A percentile compares a stretch with the other conserved stretches of the same genome.
Evolutionary conservation across 2,888 invertebrate species (phyloP).

Genomic region (Mellilla xanthometata): DNA sequence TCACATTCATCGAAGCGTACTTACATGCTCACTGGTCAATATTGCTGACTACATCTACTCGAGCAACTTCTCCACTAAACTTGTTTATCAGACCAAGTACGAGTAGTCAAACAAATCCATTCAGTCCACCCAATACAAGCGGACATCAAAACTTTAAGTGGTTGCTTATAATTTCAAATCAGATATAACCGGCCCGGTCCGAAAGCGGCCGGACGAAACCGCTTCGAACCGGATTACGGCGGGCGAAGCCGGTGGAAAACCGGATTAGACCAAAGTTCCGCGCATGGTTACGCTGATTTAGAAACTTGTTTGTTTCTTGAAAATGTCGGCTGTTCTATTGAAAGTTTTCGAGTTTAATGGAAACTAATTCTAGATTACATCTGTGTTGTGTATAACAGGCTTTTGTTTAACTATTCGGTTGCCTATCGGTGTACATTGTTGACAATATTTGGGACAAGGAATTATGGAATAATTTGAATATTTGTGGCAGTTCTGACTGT

Average conservation of each 20-base stretch:
- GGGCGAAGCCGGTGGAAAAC: constrained; percentile 57
- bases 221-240: constrained; percentile 60
- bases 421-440: constrained; percentile 38
- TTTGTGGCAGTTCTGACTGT: constrained; percentile 22
- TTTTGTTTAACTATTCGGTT: constrained; percentile 38
- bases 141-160: constrained; percentile 39
- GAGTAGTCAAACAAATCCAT: constrained; percentile 25
- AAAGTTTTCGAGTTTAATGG: constrained; percentile 48
- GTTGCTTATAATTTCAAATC: constrained; percentile 70
- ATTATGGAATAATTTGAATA: constrained; percentile 36
- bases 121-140: constrained; percentile 29
- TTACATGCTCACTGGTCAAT: constrained; percentile 20
- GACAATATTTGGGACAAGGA: constrained; percentile 33
- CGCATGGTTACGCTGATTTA: constrained; percentile 76
- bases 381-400: constrained; percentile 27
- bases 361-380: constrained; percentile 56
- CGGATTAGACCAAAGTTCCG: constrained; percentile 71
- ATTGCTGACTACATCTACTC: constrained; percentile 14
- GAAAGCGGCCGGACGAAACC: constrained; percentile 47
- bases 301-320: constrained; percentile 76
- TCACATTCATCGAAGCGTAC: constrained; percentile 15
- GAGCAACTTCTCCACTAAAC: constrained; percentile 17
- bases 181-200: constrained; percentile 54
- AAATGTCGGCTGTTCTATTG: constrained; percentile 46
- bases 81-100: constrained; percentile 21